These are phyloP conservation scores for Pogonophryne albipinna DNA, from an alignment of 2,797 vertebrate species.

Conservation along the genomic window DNA sequence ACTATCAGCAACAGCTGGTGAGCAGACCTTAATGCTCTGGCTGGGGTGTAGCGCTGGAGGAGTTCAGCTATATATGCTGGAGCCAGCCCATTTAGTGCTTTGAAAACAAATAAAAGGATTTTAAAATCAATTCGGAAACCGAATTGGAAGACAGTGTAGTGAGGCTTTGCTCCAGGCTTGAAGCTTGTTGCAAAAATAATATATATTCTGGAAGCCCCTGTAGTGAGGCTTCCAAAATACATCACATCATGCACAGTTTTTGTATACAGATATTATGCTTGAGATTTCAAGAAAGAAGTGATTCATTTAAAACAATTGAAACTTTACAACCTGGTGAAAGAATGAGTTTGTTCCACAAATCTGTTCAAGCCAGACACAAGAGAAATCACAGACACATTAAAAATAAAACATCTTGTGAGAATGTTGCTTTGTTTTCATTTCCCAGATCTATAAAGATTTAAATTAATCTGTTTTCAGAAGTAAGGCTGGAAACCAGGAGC, in stretches of 20 bases:
- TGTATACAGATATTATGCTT: constrained; percentile 19
- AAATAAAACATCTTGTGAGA: constrained; percentile 31
- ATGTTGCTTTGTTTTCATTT: constrained; percentile 16
- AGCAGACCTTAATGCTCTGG: too few species aligned
- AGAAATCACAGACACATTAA: constrained; percentile 51
- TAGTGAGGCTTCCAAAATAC: background rate
- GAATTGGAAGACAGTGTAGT: too few species aligned
- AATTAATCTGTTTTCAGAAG: constrained; percentile 54
- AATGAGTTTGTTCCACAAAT: constrained; percentile 46
- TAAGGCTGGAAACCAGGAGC: constrained; percentile 45
- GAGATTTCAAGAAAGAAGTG: constrained; percentile 10
- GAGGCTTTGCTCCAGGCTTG: too few species aligned
- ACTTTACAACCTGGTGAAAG: constrained; percentile 33
- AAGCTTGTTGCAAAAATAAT: too few species aligned
- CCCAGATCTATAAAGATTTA: constrained; percentile 55
- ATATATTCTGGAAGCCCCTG: too few species aligned
- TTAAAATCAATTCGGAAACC: too few species aligned
- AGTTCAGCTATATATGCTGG: too few species aligned
- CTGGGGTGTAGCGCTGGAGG: too few species aligned
- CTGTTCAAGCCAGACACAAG: constrained; percentile 20
- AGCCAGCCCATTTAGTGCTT: too few species aligned
- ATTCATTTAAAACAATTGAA: constrained; percentile 6
- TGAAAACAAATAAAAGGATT: too few species aligned
- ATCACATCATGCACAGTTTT: background rate
- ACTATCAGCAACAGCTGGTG: too few species aligned